Evolutionary conservation across 2,113 vertebrate species (phyloP).

Genomic region (Miniopterus natalensis): DNA sequence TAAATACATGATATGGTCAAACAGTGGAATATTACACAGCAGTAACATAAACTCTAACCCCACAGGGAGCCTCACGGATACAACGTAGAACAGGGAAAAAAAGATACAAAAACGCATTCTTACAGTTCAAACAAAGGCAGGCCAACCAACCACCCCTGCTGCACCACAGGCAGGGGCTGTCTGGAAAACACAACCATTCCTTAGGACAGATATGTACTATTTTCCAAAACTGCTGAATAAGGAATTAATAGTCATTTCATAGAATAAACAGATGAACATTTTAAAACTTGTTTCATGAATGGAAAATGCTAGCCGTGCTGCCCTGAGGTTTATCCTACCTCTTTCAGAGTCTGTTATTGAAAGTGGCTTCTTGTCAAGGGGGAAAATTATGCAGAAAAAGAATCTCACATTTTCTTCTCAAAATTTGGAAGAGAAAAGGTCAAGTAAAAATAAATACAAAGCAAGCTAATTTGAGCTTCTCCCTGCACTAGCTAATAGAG

Average conservation of each 20-base stretch:
- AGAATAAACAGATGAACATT: background rate
- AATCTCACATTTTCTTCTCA: constrained; percentile 35
- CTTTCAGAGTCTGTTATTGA: background rate
- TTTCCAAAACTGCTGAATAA: background rate
- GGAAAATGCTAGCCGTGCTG: background rate
- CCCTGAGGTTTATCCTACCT: background rate
- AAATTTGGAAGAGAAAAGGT: constrained; percentile 40
- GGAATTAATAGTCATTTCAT: background rate
- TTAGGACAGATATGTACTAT: accelerated
- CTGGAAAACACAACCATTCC: background rate
- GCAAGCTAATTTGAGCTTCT: constrained; percentile 37
- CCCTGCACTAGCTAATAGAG: background rate
- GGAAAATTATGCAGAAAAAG: background rate
- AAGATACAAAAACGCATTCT: background rate
- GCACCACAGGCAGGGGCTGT: background rate
- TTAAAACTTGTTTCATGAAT: background rate
- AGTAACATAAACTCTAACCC: background rate
- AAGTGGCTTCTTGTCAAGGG: background rate
- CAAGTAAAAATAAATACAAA: constrained; percentile 60
- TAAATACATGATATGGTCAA: accelerated
- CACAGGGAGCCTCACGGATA: background rate
- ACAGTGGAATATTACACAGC: background rate
- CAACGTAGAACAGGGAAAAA: background rate
- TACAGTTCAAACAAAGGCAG: background rate
- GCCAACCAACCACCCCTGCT: background rate